Percentiles rank a stretch among this genome's conserved stretches.
Conservation (phyloP, 1,140 invertebrate genomes). For the Penaeus vannamei region DNA sequence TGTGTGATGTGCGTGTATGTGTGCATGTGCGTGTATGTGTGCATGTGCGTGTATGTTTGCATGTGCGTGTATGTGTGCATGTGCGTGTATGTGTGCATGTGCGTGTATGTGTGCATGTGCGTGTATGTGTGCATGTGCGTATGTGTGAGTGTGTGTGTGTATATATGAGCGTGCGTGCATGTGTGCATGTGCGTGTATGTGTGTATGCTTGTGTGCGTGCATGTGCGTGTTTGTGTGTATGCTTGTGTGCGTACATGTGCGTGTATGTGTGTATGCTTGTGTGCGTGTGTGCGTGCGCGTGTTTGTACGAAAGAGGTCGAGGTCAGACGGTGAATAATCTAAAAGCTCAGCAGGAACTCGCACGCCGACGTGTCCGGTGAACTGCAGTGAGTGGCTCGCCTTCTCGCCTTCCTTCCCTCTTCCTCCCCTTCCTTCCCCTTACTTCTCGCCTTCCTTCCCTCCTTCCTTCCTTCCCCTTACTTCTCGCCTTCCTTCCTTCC, state of each 20-base stretch:
- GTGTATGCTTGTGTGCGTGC: neutral
- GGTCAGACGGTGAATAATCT: neutral
- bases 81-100: neutral
- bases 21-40: neutral
- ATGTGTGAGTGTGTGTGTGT: no score
- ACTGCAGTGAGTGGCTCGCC: no score
- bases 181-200: neutral
- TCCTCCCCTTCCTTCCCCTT: neutral
- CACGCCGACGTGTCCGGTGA: no score
- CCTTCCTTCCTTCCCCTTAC: neutral
- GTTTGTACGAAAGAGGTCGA: neutral
- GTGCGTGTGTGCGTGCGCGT: neutral
- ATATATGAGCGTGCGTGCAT: neutral
- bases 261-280: neutral
- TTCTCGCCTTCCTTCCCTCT: no score
- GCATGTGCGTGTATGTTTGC: neutral
- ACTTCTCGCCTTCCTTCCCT: neutral
- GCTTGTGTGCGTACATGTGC: neutral
- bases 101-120: neutral
- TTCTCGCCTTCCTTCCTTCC: neutral
- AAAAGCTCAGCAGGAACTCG: no score
- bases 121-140: neutral
- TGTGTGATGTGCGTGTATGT: neutral
- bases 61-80: neutral
- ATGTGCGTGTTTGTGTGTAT: neutral